Conservation (phyloP, 2,888 invertebrate genomes). For the Scelioninae gen. 2 region DNA sequence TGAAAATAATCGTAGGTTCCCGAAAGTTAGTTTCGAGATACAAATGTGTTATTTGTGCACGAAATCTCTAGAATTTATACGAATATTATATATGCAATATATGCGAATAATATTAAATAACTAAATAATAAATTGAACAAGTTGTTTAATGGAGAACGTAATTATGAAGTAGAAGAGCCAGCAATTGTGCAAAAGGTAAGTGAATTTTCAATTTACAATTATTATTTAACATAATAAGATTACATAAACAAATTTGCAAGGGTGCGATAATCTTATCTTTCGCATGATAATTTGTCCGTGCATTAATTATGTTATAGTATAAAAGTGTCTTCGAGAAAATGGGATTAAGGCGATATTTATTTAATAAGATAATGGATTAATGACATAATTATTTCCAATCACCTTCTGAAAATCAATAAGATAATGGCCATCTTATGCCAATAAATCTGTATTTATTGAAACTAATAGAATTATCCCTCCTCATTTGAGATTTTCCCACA, state of each 20-base stretch:
- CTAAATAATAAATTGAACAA: too few relatives aligned
- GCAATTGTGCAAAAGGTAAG: neutral
- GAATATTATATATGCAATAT: too few relatives aligned
- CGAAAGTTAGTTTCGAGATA: too few relatives aligned
- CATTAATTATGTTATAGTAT: neutral
- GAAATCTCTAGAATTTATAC: too few relatives aligned
- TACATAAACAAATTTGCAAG: too few relatives aligned
- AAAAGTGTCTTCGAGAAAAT: neutral
- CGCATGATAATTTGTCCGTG: neutral
- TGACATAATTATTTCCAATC: slow-evolving; percentile 7
- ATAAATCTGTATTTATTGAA: neutral
- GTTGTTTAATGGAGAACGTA: too few relatives aligned
- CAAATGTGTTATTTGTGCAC: too few relatives aligned
- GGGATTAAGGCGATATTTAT: neutral
- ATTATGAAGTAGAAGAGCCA: too few relatives aligned
- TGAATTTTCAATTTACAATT: neutral
- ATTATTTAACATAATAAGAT: neutral
- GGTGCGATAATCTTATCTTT: too few relatives aligned
- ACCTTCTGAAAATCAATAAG: slow-evolving; percentile 5
- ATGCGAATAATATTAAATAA: too few relatives aligned
- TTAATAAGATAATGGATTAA: slow-evolving; percentile 8
- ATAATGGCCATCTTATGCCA: slow-evolving; percentile 2
- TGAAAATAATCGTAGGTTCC: too few relatives aligned
- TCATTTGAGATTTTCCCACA: neutral
- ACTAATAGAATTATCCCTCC: slow-evolving; percentile 3